Conservation (phyloP, 1,140 invertebrate species). For the Helicoverpa armigera region DNA sequence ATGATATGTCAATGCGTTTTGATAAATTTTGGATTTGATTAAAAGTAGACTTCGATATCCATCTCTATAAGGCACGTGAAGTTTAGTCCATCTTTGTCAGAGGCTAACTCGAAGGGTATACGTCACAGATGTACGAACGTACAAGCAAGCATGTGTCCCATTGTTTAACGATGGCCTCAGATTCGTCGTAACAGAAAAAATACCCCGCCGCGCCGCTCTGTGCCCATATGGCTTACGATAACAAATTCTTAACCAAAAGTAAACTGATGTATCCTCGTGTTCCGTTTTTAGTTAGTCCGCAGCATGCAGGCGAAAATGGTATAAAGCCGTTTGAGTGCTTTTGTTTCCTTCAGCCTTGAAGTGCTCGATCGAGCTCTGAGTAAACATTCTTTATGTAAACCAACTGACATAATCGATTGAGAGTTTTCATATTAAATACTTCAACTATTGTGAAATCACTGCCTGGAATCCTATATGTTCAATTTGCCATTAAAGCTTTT, state of each 20-base stretch:
- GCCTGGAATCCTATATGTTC: no score
- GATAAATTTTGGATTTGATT: no score
- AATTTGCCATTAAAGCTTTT: no score
- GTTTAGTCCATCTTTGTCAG: background rate
- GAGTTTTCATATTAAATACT: background rate
- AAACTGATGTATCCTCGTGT: slow-evolving; percentile 81
- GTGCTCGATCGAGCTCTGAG: slow-evolving; percentile 60
- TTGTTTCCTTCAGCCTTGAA: slow-evolving; percentile 71
- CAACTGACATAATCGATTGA: slow-evolving; percentile 36
- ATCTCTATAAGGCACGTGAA: background rate
- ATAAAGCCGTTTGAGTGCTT: slow-evolving; percentile 74
- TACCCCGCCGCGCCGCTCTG: slow-evolving; percentile 68
- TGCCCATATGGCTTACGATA: slow-evolving; percentile 84
- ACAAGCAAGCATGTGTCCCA: slow-evolving; percentile 78
- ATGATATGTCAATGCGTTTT: no score
- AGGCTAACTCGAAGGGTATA: background rate
- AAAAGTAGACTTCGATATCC: background rate
- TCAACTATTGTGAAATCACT: no score
- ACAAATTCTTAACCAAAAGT: slow-evolving; percentile 85
- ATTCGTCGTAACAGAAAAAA: slow-evolving; percentile 81
- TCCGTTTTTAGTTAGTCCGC: slow-evolving; percentile 75
- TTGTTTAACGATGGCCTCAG: slow-evolving; percentile 81
- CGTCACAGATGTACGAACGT: slow-evolving; percentile 69
- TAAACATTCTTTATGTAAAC: slow-evolving; percentile 49
- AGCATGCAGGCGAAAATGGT: slow-evolving; percentile 77